These are phyloP conservation scores for Zapornia atra DNA, from an alignment of 2,113 vertebrate species.

Conservation along the genomic window DNA sequence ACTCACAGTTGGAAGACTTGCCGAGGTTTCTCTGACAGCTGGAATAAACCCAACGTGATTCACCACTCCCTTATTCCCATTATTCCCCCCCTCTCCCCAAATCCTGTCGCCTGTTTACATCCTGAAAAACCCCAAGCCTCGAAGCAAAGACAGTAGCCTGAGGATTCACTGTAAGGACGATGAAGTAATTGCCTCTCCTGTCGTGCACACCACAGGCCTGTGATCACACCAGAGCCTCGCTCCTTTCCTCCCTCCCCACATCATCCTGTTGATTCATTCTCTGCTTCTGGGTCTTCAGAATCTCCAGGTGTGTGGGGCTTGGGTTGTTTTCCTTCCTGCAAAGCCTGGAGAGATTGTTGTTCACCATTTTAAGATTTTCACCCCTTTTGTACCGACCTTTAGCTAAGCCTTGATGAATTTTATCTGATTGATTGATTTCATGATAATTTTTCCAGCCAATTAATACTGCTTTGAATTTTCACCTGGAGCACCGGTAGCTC, in stretches of 20 bases:
- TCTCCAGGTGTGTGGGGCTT: rapidly evolving
- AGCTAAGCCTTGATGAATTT: background rate
- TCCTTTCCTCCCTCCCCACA: background rate
- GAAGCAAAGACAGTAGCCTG: background rate
- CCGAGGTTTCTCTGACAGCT: background rate
- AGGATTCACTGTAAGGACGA: background rate
- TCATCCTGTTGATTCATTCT: background rate
- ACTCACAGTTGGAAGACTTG: background rate
- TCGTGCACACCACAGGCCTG: background rate
- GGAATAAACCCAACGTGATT: background rate
- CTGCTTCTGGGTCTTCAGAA: background rate
- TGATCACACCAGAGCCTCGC: rapidly evolving
- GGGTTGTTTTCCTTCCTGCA: too few relatives aligned
- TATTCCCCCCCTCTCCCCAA: background rate
- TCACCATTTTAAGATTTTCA: background rate
- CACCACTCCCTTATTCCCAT: background rate
- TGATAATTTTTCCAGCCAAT: background rate
- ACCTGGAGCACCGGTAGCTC: background rate
- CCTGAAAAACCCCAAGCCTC: background rate
- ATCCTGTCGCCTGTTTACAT: background rate
- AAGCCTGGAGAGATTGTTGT: background rate
- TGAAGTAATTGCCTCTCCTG: background rate
- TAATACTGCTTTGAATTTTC: background rate
- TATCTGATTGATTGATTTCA: background rate
- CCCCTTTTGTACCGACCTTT: background rate